Evolutionary conservation across 2,888 invertebrate species (phyloP).

Genomic region (Phlogophora meticulosa): DNA sequence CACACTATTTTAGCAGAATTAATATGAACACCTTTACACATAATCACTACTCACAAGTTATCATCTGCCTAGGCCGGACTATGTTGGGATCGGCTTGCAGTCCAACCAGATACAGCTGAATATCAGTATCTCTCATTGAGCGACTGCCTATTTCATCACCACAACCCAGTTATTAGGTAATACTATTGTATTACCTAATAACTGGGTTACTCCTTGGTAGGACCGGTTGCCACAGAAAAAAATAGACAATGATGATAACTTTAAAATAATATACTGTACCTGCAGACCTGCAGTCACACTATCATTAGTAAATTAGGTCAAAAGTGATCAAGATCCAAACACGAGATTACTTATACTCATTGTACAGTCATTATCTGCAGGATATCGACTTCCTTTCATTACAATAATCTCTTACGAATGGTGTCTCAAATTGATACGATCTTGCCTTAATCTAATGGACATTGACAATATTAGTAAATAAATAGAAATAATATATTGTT

Average conservation of each 20-base stretch:
- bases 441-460: conserved; percentile 32
- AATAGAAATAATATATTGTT: neutral
- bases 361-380: conserved; percentile 49
- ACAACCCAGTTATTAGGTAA: too few relatives aligned
- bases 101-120: too few relatives aligned
- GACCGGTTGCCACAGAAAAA: too few relatives aligned
- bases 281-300: neutral
- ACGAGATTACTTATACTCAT: conserved; percentile 31
- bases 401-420: conserved; percentile 41
- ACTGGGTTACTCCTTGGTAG: too few relatives aligned
- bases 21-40: too few relatives aligned
- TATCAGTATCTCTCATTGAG: too few relatives aligned
- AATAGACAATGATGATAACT: neutral
- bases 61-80: too few relatives aligned
- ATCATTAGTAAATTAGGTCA: conserved; percentile 33
- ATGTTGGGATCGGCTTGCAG: too few relatives aligned
- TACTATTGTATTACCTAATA: too few relatives aligned
- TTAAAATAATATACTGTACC: neutral
- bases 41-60: too few relatives aligned
- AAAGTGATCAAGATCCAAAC: conserved; percentile 39
- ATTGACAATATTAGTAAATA: conserved; percentile 13
- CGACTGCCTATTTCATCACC: too few relatives aligned
- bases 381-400: conserved; percentile 62
- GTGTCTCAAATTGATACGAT: conserved; percentile 54
- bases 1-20: too few relatives aligned